These are phyloP conservation scores for Rhingia rostrata DNA, from an alignment of 2,888 invertebrate genomes.

Conservation along the genomic window DNA sequence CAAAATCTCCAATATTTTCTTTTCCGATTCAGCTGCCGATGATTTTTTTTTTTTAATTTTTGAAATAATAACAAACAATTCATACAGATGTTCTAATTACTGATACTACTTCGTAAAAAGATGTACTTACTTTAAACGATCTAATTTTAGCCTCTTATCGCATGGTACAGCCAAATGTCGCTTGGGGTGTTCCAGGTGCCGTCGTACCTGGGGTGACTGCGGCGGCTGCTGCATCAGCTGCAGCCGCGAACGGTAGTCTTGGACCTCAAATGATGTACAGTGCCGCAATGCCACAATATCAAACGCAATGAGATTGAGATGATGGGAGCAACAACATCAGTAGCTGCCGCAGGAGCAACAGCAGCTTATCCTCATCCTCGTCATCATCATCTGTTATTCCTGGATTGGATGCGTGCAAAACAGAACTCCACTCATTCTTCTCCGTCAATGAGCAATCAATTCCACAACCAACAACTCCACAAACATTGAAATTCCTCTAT, in stretches of 20 bases:
- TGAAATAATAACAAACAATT: conserved; percentile 40
- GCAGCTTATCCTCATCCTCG: conserved; percentile 71
- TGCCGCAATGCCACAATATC: conserved; percentile 91
- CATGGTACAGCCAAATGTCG: conserved; percentile 85
- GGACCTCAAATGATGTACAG: conserved; percentile 87
- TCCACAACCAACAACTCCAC: conserved; percentile 45
- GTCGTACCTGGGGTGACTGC: conserved; percentile 84
- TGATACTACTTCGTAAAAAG: conserved; percentile 70
- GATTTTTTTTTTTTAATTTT: neutral
- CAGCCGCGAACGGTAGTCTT: conserved; percentile 84
- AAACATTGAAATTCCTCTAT: conserved; percentile 62
- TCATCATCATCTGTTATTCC: conserved; percentile 78
- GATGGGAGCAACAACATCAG: conserved; percentile 76
- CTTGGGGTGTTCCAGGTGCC: conserved; percentile 84
- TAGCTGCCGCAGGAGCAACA: conserved; percentile 64
- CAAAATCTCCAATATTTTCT: neutral
- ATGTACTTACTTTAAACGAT: conserved; percentile 65
- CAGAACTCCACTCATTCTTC: conserved; percentile 66
- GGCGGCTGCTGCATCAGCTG: conserved; percentile 83
- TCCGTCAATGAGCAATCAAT: conserved; percentile 61
- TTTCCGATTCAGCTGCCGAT: conserved; percentile 4
- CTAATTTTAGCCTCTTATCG: conserved; percentile 84
- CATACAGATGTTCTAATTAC: conserved; percentile 56
- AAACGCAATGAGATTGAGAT: conserved; percentile 88
- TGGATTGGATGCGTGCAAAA: conserved; percentile 78